A percentile compares a stretch with the other conserved stretches of the same genome.
Evolutionary conservation across 2,113 vertebrate genomes (phyloP).

Genomic region (Nerophis lumbriciformis): DNA sequence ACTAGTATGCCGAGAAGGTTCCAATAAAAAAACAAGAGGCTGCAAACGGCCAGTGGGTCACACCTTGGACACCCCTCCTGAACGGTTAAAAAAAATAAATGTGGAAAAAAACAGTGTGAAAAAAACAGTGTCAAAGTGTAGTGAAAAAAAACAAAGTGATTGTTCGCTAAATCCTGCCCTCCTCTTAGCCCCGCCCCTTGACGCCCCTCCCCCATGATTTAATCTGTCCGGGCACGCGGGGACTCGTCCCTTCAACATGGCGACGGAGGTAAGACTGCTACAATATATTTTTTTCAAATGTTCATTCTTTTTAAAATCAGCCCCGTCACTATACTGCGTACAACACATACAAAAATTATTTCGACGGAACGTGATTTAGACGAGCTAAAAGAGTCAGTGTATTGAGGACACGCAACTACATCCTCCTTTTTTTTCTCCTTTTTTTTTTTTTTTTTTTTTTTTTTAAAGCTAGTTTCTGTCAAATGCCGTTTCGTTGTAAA

Average conservation of each 20-base stretch:
- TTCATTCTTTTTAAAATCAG: background rate
- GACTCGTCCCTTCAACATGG: constrained; percentile 72
- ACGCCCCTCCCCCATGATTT: constrained; percentile 20
- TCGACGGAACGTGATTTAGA: constrained; percentile 11
- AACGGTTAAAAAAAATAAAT: too few relatives aligned
- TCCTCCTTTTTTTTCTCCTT: constrained; percentile 41
- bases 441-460: too few relatives aligned
- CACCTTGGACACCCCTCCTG: too few relatives aligned
- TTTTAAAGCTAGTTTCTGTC: background rate
- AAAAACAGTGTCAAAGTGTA: background rate
- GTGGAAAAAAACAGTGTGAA: too few relatives aligned
- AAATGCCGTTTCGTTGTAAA: background rate
- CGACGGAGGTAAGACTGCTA: constrained; percentile 72
- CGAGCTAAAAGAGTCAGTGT: constrained; percentile 2
- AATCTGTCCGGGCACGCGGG: constrained; percentile 40
- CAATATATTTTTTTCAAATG: background rate
- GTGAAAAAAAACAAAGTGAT: background rate
- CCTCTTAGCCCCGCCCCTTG: background rate
- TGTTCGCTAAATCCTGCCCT: background rate
- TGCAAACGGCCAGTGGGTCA: too few relatives aligned
- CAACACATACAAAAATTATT: background rate
- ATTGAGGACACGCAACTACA: constrained; percentile 11
- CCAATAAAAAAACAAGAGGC: too few relatives aligned
- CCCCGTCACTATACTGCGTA: background rate
- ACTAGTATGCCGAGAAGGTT: too few relatives aligned